These are phyloP conservation scores for Marmota flaviventris DNA, from an alignment of 2,113 vertebrate species.

Conservation along the genomic window DNA sequence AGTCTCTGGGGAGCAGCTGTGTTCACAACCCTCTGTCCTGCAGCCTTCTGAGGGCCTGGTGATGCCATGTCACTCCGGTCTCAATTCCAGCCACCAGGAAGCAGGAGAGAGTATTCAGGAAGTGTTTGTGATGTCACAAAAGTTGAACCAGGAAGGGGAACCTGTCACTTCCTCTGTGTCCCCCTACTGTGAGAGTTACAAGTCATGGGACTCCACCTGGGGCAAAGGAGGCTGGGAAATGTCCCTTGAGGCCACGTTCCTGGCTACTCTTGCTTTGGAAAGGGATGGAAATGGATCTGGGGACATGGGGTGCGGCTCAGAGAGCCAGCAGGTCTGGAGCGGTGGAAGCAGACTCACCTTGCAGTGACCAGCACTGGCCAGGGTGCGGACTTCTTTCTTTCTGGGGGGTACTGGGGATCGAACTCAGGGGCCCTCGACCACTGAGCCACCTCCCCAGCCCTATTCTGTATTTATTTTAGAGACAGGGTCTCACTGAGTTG, in stretches of 20 bases:
- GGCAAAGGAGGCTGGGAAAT: background rate
- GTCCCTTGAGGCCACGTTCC: background rate
- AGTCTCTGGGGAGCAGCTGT: background rate
- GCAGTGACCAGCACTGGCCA: background rate
- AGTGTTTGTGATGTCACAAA: background rate
- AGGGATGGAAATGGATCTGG: background rate
- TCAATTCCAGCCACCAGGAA: background rate
- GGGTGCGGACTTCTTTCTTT: background rate
- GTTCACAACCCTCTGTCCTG: background rate
- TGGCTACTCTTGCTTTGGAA: background rate
- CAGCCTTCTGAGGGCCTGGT: background rate
- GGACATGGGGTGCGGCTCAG: background rate
- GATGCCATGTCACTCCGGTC: background rate
- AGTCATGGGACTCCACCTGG: background rate
- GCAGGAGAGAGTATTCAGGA: background rate
- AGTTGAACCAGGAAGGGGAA: background rate
- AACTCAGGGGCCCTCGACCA: too few species aligned
- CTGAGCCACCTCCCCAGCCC: too few species aligned
- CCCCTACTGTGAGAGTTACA: background rate
- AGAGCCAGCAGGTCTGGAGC: background rate
- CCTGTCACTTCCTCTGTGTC: background rate
- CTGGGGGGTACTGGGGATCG: too few species aligned
- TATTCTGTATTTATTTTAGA: too few species aligned
- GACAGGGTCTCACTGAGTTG: too few species aligned
- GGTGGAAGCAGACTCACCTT: background rate